Evolutionary conservation across 2,888 invertebrate species (phyloP), one percentile per base, ranked within the genome.

Genomic region (Labia minor): DNA sequence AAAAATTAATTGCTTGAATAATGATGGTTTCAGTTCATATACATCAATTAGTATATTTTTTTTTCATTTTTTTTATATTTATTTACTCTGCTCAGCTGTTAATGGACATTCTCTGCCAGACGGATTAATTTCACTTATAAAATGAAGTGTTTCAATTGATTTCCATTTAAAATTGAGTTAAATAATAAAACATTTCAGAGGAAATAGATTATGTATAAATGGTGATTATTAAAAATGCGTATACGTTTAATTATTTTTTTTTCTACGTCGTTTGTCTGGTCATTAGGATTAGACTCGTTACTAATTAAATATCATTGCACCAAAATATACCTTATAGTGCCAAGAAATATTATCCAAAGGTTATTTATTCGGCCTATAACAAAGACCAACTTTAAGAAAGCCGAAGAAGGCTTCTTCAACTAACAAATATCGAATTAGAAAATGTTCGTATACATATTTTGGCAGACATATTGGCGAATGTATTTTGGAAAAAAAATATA

Each of bases 161-260:
- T n/a, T 49, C 26, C 26, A 26, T 8, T 26, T 26, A 26, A 26
- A 26, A n/a, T 33, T 11, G 49, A 49, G 49, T n/a, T 8, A 49
- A 49, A 8, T 10, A 49, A 3, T 8, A 49, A 49, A 2, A 49
- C 2, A 49, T 16, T 16, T 49, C 49, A 14, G n/a, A 49, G 49
- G 16, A 49, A 49, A 16, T n/a, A n/a, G 3, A n/a, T 49, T 14
- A 49, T 8, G 49, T 10, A 49, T 49, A 49, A 49, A 49, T 49
- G 49, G n/a, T 49, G 49, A 49, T 49, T 49, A 49, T 49, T 49
- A 49, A 49, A 49, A 49, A 49, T 49, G 49, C 49, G 49, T 49
- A 49, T 49, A 49, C 49, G n/a, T 49, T 16, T n/a, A n/a, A n/a
- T n/a, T n/a, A n/a, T n/a, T n/a, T n/a, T n/a, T 33, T 33, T 33